phyloP scores from a whole-genome alignment of 2,888 invertebrate species.

The Brassicogethes aeneus region DNA sequence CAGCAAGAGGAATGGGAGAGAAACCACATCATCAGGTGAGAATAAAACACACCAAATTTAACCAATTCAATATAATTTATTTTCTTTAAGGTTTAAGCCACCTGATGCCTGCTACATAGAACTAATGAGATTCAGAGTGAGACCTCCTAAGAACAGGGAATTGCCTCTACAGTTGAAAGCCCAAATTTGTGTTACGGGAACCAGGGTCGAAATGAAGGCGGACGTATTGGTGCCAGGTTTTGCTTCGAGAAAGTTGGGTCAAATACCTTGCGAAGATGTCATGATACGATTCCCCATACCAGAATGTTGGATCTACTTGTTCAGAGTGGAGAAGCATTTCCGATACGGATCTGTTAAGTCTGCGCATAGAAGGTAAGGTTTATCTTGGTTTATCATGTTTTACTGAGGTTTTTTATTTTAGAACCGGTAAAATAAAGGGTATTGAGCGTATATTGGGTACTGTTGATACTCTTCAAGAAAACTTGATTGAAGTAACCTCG shows the following conservation, averaged over 20 bases:
- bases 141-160: slow-evolving; percentile 92
- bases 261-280: slow-evolving; percentile 96
- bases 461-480: slow-evolving; percentile 82
- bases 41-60: no score
- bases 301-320: slow-evolving; percentile 98
- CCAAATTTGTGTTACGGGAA: slow-evolving; percentile 78
- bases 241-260: slow-evolving; percentile 89
- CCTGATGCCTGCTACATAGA: slow-evolving; percentile 98
- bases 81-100: slow-evolving; percentile 78
- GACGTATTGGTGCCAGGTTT: slow-evolving; percentile 96
- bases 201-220: slow-evolving; percentile 83
- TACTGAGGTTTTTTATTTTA: slow-evolving; percentile 27
- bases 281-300: slow-evolving; percentile 94
- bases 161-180: slow-evolving; percentile 92
- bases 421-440: slow-evolving; percentile 86
- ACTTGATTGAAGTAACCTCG: slow-evolving; percentile 91
- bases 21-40: slow-evolving; percentile 77
- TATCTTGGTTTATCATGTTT: slow-evolving; percentile 5
- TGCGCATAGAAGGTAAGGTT: slow-evolving; percentile 58
- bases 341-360: slow-evolving; percentile 96
- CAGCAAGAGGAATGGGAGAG: slow-evolving; percentile 84
- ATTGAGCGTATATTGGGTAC: slow-evolving; percentile 87
- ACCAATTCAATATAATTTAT: slow-evolving; percentile 3
- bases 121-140: slow-evolving; percentile 88
- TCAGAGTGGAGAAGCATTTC: slow-evolving; percentile 96